phyloP scores from a whole-genome alignment of 2,113 vertebrate genomes.

The Psammodynastes pulverulentus region DNA sequence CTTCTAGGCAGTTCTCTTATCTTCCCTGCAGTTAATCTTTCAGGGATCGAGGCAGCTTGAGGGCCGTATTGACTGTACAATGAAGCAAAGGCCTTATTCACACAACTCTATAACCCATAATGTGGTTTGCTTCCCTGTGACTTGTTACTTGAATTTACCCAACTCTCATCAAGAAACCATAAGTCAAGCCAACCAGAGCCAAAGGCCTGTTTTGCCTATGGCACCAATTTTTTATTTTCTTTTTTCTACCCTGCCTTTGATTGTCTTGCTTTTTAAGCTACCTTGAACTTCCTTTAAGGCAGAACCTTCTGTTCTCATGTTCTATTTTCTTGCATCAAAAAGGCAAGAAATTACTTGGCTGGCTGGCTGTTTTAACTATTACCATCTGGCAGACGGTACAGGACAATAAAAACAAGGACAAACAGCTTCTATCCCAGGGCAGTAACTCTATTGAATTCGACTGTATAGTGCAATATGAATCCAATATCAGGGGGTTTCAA shows the following conservation, averaged over 20 bases:
- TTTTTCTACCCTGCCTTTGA: neutral
- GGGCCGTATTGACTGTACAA: neutral
- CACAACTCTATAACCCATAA: neutral
- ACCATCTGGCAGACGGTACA: no score
- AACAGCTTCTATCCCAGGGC: no score
- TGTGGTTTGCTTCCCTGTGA: neutral
- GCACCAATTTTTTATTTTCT: no score
- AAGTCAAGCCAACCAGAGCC: neutral
- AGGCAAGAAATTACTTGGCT: neutral
- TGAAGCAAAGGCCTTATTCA: neutral
- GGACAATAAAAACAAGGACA: no score
- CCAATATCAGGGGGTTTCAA: no score
- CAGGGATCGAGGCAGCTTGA: neutral
- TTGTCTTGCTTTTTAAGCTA: neutral
- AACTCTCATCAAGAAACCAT: neutral
- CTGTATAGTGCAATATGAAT: no score
- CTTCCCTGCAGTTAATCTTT: neutral
- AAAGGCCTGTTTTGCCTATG: neutral
- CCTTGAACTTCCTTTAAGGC: neutral
- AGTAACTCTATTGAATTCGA: no score
- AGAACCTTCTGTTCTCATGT: neutral
- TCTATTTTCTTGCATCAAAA: neutral
- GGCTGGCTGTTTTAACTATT: no score
- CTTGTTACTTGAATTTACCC: neutral
- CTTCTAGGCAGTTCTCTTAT: neutral